Evolutionary conservation across 1,140 invertebrate species (phyloP).

Genomic region (Cydia pomonella): DNA sequence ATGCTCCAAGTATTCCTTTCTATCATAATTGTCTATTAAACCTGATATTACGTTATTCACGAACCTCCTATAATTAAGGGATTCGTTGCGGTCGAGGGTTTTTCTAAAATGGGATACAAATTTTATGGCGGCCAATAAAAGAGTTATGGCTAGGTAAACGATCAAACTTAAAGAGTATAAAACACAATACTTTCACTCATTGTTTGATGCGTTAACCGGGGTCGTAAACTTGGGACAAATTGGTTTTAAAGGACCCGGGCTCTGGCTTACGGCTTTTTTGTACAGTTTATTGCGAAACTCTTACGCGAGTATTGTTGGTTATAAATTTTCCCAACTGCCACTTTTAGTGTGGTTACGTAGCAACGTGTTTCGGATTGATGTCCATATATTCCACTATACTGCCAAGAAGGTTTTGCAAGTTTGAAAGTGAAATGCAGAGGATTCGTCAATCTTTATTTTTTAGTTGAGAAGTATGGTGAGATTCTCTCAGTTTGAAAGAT

Average conservation of each 20-base stretch:
- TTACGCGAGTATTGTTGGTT: slow-evolving; percentile 33
- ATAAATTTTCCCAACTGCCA: slow-evolving; percentile 39
- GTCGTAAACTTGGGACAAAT: slow-evolving; percentile 64
- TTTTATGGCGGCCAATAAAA: slow-evolving; percentile 56
- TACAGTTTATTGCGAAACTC: slow-evolving; percentile 37
- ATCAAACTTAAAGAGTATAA: slow-evolving; percentile 61
- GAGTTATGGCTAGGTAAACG: slow-evolving; percentile 59
- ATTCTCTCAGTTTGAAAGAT: neutral
- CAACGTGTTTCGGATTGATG: slow-evolving; percentile 40
- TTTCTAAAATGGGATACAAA: slow-evolving; percentile 38
- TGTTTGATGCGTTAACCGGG: slow-evolving; percentile 59
- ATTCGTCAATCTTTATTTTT: slow-evolving; percentile 28
- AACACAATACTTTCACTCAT: slow-evolving; percentile 62
- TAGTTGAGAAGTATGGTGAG: neutral
- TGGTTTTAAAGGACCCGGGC: slow-evolving; percentile 60
- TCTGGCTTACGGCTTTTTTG: slow-evolving; percentile 48
- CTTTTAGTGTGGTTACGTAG: slow-evolving; percentile 34
- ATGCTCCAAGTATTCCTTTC: slow-evolving; percentile 32
- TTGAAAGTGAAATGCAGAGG: slow-evolving; percentile 34
- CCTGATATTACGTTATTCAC: slow-evolving; percentile 41
- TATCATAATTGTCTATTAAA: slow-evolving; percentile 37
- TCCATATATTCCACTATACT: slow-evolving; percentile 35
- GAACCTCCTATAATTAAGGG: slow-evolving; percentile 42
- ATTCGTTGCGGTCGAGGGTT: slow-evolving; percentile 37
- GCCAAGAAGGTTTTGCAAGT: slow-evolving; percentile 36